Conservation (phyloP, 2,797 vertebrate genomes). For the Lutjanus argentimaculatus region DNA sequence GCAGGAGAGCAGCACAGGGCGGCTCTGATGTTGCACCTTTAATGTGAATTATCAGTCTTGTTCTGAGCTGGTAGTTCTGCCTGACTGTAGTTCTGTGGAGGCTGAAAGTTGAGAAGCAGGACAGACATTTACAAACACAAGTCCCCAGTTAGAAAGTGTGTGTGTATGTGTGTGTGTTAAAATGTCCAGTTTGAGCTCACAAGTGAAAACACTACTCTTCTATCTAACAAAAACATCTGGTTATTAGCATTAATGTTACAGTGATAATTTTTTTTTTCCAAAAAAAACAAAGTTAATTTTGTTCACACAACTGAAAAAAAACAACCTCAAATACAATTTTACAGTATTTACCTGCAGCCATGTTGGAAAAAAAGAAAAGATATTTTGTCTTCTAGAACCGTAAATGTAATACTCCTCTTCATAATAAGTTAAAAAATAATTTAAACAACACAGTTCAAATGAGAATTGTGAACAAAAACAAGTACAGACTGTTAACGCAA, state of each 20-base stretch:
- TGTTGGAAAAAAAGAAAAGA: slow-evolving; percentile 46
- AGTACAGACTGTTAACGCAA: slow-evolving; percentile 50
- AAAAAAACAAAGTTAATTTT: slow-evolving; percentile 46
- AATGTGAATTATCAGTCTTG: background rate
- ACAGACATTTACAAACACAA: slow-evolving; percentile 17
- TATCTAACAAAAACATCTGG: slow-evolving; percentile 61
- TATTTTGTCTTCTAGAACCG: slow-evolving; percentile 35
- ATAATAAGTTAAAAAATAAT: slow-evolving; percentile 89
- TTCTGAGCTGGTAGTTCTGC: slow-evolving; percentile 17
- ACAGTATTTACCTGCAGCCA: slow-evolving; percentile 70
- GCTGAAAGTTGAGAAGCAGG: slow-evolving; percentile 26
- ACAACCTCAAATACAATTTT: slow-evolving; percentile 39
- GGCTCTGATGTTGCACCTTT: background rate
- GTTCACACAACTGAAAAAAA: slow-evolving; percentile 54
- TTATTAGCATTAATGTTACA: slow-evolving; percentile 63
- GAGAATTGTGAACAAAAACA: slow-evolving; percentile 65
- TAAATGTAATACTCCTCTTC: slow-evolving; percentile 76
- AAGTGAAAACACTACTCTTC: slow-evolving; percentile 66
- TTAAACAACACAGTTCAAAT: slow-evolving; percentile 79
- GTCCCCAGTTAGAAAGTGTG: slow-evolving; percentile 30
- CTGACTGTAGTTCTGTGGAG: slow-evolving; percentile 54
- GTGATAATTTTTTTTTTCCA: slow-evolving; percentile 31
- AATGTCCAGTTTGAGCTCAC: slow-evolving; percentile 60
- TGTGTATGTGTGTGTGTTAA: slow-evolving; percentile 31
- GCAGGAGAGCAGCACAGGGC: background rate